Conservation (phyloP, 2,888 invertebrate species). For the Flexamia atlantica region DNA sequence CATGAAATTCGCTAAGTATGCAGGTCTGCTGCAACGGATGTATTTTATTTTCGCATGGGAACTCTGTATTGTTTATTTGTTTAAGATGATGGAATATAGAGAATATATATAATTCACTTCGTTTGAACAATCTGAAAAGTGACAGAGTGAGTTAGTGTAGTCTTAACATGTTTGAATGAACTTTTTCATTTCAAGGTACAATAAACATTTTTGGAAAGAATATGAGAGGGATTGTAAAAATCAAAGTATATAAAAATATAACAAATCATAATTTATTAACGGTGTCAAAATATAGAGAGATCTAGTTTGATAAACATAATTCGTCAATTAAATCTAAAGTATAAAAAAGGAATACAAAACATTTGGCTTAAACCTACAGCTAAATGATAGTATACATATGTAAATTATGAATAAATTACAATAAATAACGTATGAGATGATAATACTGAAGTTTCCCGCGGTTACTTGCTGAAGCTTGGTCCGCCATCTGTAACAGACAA, state of each 20-base stretch:
- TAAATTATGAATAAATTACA: neutral
- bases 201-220: too few species aligned
- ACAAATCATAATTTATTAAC: neutral
- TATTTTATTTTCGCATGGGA: too few species aligned
- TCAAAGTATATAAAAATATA: neutral
- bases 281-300: neutral
- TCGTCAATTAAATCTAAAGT: neutral
- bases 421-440: neutral
- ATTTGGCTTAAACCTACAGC: constrained; percentile 1
- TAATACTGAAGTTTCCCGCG: neutral
- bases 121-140: too few species aligned
- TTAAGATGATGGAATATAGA: too few species aligned
- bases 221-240: too few species aligned
- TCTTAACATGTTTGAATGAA: too few species aligned
- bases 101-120: too few species aligned
- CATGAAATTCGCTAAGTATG: too few species aligned
- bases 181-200: too few species aligned
- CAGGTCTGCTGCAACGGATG: too few species aligned
- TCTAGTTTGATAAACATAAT: neutral
- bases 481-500: neutral
- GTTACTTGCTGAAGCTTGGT: neutral
- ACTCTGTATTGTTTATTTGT: too few species aligned
- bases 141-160: too few species aligned
- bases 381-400: neutral
- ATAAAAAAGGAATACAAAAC: neutral